Conservation (phyloP, 2,797 vertebrate genomes). For the Huso huso region DNA sequence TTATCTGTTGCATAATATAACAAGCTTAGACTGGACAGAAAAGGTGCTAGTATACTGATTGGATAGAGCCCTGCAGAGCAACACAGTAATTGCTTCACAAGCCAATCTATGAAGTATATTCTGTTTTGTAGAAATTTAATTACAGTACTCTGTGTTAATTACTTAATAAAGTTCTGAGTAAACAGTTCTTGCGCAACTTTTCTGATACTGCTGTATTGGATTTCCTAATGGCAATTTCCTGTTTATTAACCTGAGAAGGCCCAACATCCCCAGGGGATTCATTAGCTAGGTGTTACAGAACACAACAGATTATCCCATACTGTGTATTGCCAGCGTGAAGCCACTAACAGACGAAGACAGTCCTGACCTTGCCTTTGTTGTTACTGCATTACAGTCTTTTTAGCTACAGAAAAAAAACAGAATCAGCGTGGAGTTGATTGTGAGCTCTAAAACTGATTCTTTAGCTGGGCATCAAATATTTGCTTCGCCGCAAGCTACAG, state of each 20-base stretch:
- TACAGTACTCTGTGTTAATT: not conserved
- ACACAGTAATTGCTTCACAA: too few relatives aligned
- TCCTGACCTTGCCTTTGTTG: slow-evolving; percentile 40
- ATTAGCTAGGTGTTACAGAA: slow-evolving; percentile 47
- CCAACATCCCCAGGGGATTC: slow-evolving; percentile 48
- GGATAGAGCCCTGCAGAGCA: too few relatives aligned
- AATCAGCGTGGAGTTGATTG: slow-evolving; percentile 19
- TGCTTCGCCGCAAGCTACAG: slow-evolving; percentile 41
- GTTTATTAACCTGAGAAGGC: slow-evolving; percentile 39
- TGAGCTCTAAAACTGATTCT: slow-evolving; percentile 43
- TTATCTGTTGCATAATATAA: too few relatives aligned
- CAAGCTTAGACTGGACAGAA: too few relatives aligned
- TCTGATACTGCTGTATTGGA: slow-evolving; percentile 13
- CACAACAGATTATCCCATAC: slow-evolving; percentile 23
- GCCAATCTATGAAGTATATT: not conserved
- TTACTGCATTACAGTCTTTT: slow-evolving; percentile 43
- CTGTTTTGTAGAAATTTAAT: not conserved
- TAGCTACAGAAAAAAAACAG: slow-evolving; percentile 45
- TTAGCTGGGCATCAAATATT: slow-evolving; percentile 39
- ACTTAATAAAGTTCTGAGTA: not conserved
- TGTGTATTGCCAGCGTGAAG: slow-evolving; percentile 34
- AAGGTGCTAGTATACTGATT: too few relatives aligned
- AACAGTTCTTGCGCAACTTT: not conserved
- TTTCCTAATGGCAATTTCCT: slow-evolving; percentile 48
- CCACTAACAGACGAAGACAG: slow-evolving; percentile 24